A percentile compares a stretch with the other conserved stretches of the same genome.
Evolutionary conservation across 2,888 invertebrate species (phyloP).

Genomic region (Yponomeuta malinellus): DNA sequence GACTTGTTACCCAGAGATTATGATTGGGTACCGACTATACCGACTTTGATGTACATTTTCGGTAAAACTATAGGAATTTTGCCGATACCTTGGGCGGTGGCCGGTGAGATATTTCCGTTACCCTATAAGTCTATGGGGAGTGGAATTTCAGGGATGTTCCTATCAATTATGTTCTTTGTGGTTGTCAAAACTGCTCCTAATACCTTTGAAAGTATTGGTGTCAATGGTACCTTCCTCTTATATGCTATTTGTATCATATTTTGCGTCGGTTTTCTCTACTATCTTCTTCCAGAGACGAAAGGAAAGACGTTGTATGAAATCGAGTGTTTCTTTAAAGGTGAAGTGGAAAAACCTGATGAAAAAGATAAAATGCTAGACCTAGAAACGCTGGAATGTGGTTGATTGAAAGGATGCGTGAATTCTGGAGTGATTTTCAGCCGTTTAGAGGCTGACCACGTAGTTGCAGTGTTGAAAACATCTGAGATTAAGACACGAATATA

Average conservation of each 20-base stretch:
- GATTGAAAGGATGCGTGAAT: constrained; percentile 29
- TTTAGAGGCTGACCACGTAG: constrained; percentile 35
- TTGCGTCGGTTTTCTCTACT: constrained; percentile 75
- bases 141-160: constrained; percentile 78
- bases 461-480: constrained; percentile 21
- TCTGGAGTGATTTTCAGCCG: constrained; percentile 49
- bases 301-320: constrained; percentile 81
- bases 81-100: constrained; percentile 83
- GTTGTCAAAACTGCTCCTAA: constrained; percentile 80
- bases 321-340: constrained; percentile 72
- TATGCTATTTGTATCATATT: constrained; percentile 73
- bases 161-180: constrained; percentile 78
- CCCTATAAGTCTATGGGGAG: constrained; percentile 79
- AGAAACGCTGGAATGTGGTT: constrained; percentile 56
- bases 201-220: constrained; percentile 69
- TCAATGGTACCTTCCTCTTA: constrained; percentile 75
- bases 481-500: not conserved
- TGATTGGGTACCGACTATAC: constrained; percentile 65
- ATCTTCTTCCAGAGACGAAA: constrained; percentile 80
- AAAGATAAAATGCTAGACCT: constrained; percentile 55
- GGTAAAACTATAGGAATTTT: constrained; percentile 77
- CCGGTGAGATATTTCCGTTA: constrained; percentile 81
- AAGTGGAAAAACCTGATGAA: constrained; percentile 26
- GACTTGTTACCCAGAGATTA: constrained; percentile 47
- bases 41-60: constrained; percentile 72